Evolutionary conservation across 2,797 vertebrate species (phyloP).

Genomic region (Scarus forsteni): DNA sequence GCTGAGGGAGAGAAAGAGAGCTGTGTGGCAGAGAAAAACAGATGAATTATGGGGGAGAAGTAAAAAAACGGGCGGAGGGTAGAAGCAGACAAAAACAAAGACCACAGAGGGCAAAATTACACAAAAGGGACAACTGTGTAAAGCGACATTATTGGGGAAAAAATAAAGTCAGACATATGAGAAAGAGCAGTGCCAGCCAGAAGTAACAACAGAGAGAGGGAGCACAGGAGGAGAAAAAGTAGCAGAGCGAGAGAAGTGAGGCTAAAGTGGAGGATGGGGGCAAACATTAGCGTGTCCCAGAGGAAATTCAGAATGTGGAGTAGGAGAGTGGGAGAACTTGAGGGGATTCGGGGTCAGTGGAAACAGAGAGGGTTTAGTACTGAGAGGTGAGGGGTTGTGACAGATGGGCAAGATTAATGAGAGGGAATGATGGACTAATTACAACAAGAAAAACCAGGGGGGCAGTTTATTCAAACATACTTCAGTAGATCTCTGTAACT

Average conservation of each 20-base stretch:
- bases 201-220: conserved; percentile 33
- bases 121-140: conserved; percentile 20
- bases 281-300: conserved; percentile 24
- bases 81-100: conserved; percentile 13
- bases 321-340: conserved; percentile 8
- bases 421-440: conserved; percentile 22
- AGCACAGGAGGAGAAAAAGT: neutral
- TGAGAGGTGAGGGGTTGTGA: conserved; percentile 43
- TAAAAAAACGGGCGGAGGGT: conserved; percentile 1
- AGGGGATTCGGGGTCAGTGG: conserved; percentile 27
- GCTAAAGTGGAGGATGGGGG: conserved; percentile 13
- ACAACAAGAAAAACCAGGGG: conserved; percentile 10
- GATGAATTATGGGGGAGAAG: conserved; percentile 49
- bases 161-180: conserved; percentile 36
- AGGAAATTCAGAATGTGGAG: conserved; percentile 57
- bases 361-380: conserved; percentile 21
- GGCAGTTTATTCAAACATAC: neutral
- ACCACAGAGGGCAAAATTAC: conserved; percentile 29
- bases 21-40: conserved; percentile 40
- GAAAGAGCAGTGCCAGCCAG: conserved; percentile 25
- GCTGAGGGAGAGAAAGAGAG: conserved; percentile 27
- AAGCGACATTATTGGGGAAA: conserved; percentile 40
- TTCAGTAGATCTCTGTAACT: neutral
- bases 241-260: conserved; percentile 7
- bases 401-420: conserved; percentile 41